These are phyloP conservation scores for Chamaea fasciata DNA, from an alignment of 2,113 vertebrate species.

Conservation along the genomic window DNA sequence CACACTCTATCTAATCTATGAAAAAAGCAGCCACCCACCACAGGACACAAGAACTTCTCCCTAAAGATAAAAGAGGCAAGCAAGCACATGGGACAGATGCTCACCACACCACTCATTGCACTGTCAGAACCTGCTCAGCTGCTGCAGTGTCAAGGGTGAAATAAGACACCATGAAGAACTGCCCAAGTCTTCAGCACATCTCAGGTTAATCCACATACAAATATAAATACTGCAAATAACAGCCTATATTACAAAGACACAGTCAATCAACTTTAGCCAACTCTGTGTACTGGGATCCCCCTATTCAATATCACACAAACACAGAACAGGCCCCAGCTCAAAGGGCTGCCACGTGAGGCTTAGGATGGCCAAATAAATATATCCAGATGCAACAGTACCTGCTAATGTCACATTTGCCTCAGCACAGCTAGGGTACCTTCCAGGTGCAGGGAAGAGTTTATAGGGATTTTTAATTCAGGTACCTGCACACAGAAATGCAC, in stretches of 20 bases:
- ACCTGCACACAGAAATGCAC: neutral
- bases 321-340: neutral
- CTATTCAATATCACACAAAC: neutral
- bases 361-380: neutral
- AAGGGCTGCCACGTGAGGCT: neutral
- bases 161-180: neutral
- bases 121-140: neutral
- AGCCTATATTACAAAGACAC: neutral
- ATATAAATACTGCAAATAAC: neutral
- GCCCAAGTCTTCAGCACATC: neutral
- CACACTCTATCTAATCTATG: constrained; percentile 9
- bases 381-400: neutral
- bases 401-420: neutral
- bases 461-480: neutral
- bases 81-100: neutral
- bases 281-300: neutral
- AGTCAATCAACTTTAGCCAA: neutral
- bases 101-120: neutral
- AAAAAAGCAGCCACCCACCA: constrained; percentile 18
- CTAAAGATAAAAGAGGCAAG: neutral
- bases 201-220: neutral
- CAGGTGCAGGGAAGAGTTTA: neutral
- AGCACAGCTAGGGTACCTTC: neutral
- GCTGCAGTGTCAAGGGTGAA: neutral
- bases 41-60: neutral